Base-by-base conservation (phyloP, 2,797 vertebrate genomes). In the Sebastolobus alascanus region DNA sequence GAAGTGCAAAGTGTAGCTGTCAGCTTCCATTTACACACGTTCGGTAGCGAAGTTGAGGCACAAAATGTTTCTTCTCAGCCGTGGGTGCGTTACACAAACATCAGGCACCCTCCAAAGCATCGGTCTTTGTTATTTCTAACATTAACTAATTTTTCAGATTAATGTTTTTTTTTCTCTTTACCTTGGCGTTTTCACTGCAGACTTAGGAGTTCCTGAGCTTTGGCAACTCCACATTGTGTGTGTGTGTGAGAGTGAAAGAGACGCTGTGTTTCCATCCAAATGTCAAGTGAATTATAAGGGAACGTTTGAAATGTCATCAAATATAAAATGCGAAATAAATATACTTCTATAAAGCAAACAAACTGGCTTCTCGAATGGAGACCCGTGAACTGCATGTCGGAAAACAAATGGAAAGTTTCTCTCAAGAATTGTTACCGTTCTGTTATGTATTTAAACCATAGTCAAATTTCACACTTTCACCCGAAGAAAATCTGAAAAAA, bases 1-100 rank as follows among this genome's bases (percentile, higher is more conserved):
- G 89, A 91, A 68, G 84, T 88, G 90, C 52, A 76, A 90, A 91
- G 87, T 91, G 87, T 85, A 66, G 84, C 91, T 88, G 92, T 93
- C 92, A 88, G 83, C 84, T 86, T 91, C 84, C 85, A 88, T 91
- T 92, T 86, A 31, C 84, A 40, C 72, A 35, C 61, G 13, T 68
- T 83, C 74, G 38, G 84, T 65, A 37, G 88, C 22, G 4, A 75
- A 68, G 84, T 84, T 73, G 75, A 84, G 87, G 82, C 81, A 54
- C 65, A 1, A 65, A 73, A 43, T 68, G 50, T 0, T 63, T 75
- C 83, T 22, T 73, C 20, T 73, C 20, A 64, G 67, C 29, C 13
- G 8, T 60, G 43, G 60, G 83, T 58, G 86, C 72, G 77, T 86
- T 87, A 83, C 60, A 35, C 84, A 80, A 88, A 88, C 80, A 83